Conservation (phyloP, 2,797 vertebrate genomes). For the Echeneis naucrates region DNA sequence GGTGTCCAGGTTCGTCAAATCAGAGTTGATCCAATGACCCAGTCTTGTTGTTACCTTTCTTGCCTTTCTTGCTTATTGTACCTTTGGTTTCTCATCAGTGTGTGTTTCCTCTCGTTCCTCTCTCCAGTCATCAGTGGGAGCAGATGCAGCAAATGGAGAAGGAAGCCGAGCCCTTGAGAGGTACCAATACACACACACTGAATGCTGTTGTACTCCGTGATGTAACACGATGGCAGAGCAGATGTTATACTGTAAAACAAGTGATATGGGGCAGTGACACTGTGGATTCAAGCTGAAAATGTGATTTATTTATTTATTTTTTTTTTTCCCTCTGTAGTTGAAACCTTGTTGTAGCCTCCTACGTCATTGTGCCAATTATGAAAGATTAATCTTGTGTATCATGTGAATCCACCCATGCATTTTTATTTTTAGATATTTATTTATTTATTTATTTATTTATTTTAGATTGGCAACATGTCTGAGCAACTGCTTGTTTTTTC, state of each 20-base stretch:
- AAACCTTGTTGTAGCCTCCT: background rate
- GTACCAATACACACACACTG: constrained; percentile 75
- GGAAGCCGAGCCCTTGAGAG: constrained; percentile 88
- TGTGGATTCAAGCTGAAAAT: constrained; percentile 3
- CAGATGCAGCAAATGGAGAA: constrained; percentile 87
- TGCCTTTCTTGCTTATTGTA: no score
- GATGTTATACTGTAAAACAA: constrained; percentile 25
- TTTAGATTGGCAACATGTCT: background rate
- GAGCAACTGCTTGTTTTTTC: constrained; percentile 16
- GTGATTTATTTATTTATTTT: no score
- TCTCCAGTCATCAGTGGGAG: constrained; percentile 93
- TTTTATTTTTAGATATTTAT: background rate
- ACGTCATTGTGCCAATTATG: background rate
- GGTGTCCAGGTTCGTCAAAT: constrained; percentile 90
- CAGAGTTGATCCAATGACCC: no score
- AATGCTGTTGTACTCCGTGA: constrained; percentile 15
- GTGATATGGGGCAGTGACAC: constrained; percentile 7
- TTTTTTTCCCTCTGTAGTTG: background rate
- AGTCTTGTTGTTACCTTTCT: background rate
- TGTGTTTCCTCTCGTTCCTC: background rate
- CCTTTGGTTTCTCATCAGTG: background rate
- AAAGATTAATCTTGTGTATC: background rate
- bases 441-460: no score
- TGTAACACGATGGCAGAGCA: constrained; percentile 6
- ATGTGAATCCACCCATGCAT: background rate